These are phyloP conservation scores for Lasiurus cinereus DNA, from an alignment of 2,113 vertebrate genomes.

Conservation along the genomic window DNA sequence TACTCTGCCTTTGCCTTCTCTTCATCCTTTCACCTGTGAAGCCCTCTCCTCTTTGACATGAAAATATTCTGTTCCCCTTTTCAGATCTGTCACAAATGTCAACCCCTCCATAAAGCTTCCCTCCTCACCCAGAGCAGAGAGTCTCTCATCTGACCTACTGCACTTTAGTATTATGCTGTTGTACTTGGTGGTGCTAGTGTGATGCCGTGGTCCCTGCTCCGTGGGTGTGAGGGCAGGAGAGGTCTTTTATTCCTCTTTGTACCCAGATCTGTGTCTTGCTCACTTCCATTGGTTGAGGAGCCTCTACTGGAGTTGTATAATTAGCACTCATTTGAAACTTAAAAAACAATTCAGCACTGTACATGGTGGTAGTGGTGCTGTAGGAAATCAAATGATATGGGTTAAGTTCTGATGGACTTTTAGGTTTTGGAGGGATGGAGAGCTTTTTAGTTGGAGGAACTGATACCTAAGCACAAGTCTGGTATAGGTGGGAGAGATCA, in stretches of 20 bases:
- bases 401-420: background rate
- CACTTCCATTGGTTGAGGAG: background rate
- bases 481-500: background rate
- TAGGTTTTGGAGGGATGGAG: background rate
- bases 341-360: background rate
- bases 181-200: background rate
- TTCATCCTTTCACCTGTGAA: background rate
- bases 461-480: background rate
- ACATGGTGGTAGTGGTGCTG: background rate
- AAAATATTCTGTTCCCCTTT: background rate
- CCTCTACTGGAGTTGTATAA: background rate
- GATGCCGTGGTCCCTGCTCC: background rate
- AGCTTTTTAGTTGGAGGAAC: slow-evolving; percentile 1
- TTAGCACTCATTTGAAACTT: slow-evolving; percentile 37
- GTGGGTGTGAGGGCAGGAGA: background rate
- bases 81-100: background rate
- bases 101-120: background rate
- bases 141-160: background rate
- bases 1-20: background rate
- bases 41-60: background rate
- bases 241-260: background rate
- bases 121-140: background rate
- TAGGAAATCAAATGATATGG: background rate
- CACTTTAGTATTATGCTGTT: background rate
- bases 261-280: background rate